These are phyloP conservation scores for Cynopterus sphinx DNA, from an alignment of 2,797 vertebrate species.

Conservation along the genomic window DNA sequence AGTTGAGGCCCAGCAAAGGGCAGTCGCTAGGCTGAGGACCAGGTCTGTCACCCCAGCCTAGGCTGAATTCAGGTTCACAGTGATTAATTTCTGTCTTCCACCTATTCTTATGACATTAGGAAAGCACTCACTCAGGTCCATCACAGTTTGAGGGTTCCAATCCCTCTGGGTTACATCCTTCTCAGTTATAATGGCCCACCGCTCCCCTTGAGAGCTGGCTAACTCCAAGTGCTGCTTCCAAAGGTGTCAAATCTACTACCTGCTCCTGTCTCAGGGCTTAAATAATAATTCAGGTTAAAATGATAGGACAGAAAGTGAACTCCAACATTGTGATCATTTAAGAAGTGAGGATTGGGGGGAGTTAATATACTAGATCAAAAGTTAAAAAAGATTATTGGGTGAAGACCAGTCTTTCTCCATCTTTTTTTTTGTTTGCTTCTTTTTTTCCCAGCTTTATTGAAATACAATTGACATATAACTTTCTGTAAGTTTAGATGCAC, in stretches of 20 bases:
- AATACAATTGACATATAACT: neutral
- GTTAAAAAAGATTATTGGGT: neutral
- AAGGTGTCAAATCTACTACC: neutral
- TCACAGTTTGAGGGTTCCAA: neutral
- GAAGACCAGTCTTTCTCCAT: neutral
- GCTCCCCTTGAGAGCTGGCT: neutral
- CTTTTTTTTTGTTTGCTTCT: neutral
- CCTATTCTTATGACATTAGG: neutral
- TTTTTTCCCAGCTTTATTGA: neutral
- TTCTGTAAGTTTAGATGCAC: neutral
- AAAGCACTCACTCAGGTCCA: neutral
- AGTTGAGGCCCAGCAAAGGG: neutral
- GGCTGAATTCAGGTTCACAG: neutral
- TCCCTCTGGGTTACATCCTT: neutral
- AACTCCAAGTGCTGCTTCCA: neutral
- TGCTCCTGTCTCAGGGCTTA: neutral
- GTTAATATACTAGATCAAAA: neutral
- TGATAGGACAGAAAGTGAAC: neutral
- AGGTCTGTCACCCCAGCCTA: neutral
- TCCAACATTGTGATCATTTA: neutral
- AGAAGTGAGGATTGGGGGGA: neutral
- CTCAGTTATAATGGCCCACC: neutral
- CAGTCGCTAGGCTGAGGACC: neutral
- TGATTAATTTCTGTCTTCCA: neutral
- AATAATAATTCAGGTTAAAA: neutral